A percentile compares a stretch with the other conserved stretches of the same genome.
Conservation (phyloP, 2,888 invertebrate genomes). For the Artemia sinica region DNA sequence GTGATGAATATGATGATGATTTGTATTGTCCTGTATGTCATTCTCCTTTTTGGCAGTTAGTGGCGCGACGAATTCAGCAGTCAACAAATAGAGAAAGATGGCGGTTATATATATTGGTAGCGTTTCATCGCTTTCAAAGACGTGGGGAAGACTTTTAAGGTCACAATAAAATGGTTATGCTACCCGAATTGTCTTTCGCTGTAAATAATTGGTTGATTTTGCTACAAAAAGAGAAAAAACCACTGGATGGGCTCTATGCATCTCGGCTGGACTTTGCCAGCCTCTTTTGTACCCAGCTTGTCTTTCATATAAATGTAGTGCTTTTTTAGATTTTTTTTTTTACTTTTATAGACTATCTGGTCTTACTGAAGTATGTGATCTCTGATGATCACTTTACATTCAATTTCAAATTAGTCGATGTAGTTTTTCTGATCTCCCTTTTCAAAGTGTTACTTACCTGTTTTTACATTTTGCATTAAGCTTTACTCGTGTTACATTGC, state of each 20-base stretch:
- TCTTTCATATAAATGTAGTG: conserved; percentile 3
- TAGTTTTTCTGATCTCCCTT: no score
- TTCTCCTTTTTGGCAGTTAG: not conserved
- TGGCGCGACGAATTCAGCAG: conserved; percentile 4
- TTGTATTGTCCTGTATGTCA: not conserved
- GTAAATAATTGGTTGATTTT: not conserved
- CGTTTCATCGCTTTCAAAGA: not conserved
- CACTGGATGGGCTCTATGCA: not conserved
- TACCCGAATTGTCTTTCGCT: conserved; percentile 5
- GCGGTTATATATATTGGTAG: not conserved
- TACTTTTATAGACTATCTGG: no score
- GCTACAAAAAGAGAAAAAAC: not conserved
- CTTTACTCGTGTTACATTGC: no score
- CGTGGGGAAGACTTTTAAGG: not conserved
- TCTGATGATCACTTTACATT: no score
- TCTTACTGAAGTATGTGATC: no score
- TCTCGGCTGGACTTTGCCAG: conserved; percentile 5
- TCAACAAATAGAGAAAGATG: not conserved
- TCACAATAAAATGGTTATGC: not conserved
- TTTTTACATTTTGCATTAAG: no score
- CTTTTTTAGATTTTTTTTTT: not conserved
- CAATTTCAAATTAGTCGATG: no score
- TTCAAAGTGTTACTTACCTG: no score
- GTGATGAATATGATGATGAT: not conserved
- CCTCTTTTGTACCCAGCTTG: conserved; percentile 4